Base-by-base conservation (phyloP, 1,140 invertebrate genomes). In the Formica exsecta region DNA sequence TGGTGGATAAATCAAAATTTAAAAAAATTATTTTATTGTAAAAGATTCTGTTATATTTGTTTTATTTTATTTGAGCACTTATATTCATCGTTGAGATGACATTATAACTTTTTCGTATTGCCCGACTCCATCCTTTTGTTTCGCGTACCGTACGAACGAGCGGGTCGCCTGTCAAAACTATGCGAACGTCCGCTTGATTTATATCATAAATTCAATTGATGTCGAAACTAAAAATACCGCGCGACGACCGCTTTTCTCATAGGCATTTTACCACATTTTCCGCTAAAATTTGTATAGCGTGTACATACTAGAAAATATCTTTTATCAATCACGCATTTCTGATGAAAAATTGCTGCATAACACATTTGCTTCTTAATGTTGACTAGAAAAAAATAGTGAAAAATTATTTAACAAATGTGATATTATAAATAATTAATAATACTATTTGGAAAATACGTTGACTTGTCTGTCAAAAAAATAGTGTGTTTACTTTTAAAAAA, bases 171-270 rank as follows among this genome's bases (percentile, higher is more conserved):
- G 32, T 74, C 71, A 74, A 1, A 29, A 74, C 51, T 57, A 74
- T 38, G n/a, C 32, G 5, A 57, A 38, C 32, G 71, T 74, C 3
- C 51, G 51, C 51, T 74, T 57, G 71, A 74, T 57, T 74, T 38
- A 57, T 59, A 59, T 74, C n/a, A 3, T 38, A 59, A 74, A 74
- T 74, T 59, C 51, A 74, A 57, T 74, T 74, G 3, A 54, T 9
- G 11, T 74, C n/a, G 32, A 74, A 59, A 57, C 32, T 74, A 38
- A 74, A 74, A 74, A 74, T 74, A 59, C 54, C n/a, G n/a, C 32
- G 32, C 32, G 13, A 57, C 7, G 8, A 59, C n/a, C 7, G 32
- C 51, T 74, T 36, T 74, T 2, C 51, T 57, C 32, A 32, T n/a
- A 74, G n/a, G 7, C 13, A 25, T 13, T 48, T 70, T 48, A 29